Base-by-base conservation (phyloP, 2,888 invertebrate species). In the Diachrysia chrysitis region DNA sequence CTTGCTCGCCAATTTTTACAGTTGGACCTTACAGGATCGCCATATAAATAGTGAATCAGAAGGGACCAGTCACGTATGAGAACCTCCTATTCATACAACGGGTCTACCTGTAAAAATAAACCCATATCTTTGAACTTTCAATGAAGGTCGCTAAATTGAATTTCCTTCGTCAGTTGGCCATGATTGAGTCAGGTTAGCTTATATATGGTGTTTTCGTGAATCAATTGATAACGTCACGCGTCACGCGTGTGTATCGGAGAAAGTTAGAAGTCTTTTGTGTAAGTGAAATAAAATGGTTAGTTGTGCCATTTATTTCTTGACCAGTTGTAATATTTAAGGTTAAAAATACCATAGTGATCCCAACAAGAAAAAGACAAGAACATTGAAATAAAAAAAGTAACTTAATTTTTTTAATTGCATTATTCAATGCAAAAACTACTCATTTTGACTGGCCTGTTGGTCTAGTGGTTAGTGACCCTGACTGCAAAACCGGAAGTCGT, bases 31-130 rank as follows among this genome's bases (percentile, higher is more conserved):
- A 54, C 35, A 54, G 32, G 58, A 63, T 63, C 66, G 54, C 66
- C 19, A 9, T 73, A 71, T 63, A 76, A 79, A 76, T 79, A 76
- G 69, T 69, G 68, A 68, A 71, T 76, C 59, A 67, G 61, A 73
- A 72, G 51, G 63, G 25, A 42, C 29, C 35, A 59, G 80, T 79
- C 79, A 79, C 79, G 82, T 79, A 78, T 21, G 19, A 14, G 51
- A 29, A 62, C 51, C 58, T 54, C 10, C 48, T 63, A 63, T 69
- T 62, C 54, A 23, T 66, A 60, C 51, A 21, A 64, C 56, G 37
- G 23, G 17, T 5, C 21, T 63, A 66, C 64, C 62, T 63, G 54
- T 10, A 37, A 59, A 68, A 42, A 42, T 54, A 59, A 42, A 58
- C n/a, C 57, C 35, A 48, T 66, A 74, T 69, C 70, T 65, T 69